Percentiles rank a stretch among this genome's conserved stretches.
These are phyloP conservation scores for Casuarius casuarius DNA, from an alignment of 2,113 vertebrate species.

Conservation along the genomic window DNA sequence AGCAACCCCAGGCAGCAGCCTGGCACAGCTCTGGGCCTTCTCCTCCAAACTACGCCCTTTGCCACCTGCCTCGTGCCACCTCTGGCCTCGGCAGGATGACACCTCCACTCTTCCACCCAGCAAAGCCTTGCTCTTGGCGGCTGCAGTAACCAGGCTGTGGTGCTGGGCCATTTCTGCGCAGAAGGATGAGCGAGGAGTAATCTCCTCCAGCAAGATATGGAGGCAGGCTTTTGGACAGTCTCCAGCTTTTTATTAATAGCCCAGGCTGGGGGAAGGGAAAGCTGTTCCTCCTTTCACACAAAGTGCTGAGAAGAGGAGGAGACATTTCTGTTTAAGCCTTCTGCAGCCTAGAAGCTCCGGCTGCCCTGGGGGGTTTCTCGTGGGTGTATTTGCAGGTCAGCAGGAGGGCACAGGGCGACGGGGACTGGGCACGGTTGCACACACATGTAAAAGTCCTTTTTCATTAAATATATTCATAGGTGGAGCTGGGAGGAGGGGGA, in stretches of 20 bases:
- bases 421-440: neutral
- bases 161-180: neutral
- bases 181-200: neutral
- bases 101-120: neutral
- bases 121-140: neutral
- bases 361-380: neutral
- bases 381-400: neutral
- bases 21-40: rapidly evolving
- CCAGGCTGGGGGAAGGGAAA: neutral
- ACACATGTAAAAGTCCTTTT: neutral
- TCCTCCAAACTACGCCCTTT: neutral
- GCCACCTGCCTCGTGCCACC: neutral
- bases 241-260: conserved; percentile 34
- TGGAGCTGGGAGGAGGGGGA: neutral
- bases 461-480: neutral
- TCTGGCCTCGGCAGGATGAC: neutral
- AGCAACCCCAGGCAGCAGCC: neutral
- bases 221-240: neutral
- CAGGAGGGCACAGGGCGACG: neutral
- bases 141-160: neutral
- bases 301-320: neutral
- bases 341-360: neutral
- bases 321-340: neutral
- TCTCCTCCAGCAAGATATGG: neutral
- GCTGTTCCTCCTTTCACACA: neutral